These are phyloP conservation scores for Rhombomys opimus DNA, from an alignment of 2,113 vertebrate genomes.

Conservation along the genomic window DNA sequence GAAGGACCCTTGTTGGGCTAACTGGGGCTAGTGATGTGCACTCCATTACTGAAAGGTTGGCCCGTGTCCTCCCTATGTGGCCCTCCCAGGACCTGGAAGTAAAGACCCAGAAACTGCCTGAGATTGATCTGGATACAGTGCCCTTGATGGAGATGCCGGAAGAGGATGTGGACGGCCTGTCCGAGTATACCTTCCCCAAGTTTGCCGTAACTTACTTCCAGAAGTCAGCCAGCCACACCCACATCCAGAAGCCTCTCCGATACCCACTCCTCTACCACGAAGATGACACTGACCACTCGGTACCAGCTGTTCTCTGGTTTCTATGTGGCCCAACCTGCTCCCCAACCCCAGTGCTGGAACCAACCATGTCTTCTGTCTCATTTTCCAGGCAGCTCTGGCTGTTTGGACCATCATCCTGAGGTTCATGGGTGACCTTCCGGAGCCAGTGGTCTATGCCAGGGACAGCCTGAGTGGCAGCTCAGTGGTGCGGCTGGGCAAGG, in stretches of 20 bases:
- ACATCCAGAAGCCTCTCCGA: slow-evolving; percentile 90
- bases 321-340: neutral
- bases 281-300: slow-evolving; percentile 90
- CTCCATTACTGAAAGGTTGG: no score
- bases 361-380: neutral
- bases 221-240: slow-evolving; percentile 89
- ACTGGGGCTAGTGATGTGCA: neutral
- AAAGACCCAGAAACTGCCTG: slow-evolving; percentile 84
- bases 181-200: slow-evolving; percentile 94
- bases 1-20: neutral
- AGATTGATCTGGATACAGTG: slow-evolving; percentile 93
- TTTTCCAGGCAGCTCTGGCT: slow-evolving; percentile 90
- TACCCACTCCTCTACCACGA: slow-evolving; percentile 96
- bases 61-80: neutral
- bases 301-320: slow-evolving; percentile 73
- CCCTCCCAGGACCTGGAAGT: slow-evolving; percentile 90
- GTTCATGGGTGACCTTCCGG: slow-evolving; percentile 98
- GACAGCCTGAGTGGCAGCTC: slow-evolving; percentile 73
- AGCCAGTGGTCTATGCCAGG: slow-evolving; percentile 88
- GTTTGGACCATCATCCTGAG: slow-evolving; percentile 96
- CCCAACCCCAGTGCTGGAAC: neutral
- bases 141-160: slow-evolving; percentile 87
- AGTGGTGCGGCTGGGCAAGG: slow-evolving; percentile 72
- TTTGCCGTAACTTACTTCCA: slow-evolving; percentile 98
- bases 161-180: slow-evolving; percentile 88